Evolutionary conservation across 2,113 vertebrate genomes (phyloP).

Genomic region (Megaceryle maxima): DNA sequence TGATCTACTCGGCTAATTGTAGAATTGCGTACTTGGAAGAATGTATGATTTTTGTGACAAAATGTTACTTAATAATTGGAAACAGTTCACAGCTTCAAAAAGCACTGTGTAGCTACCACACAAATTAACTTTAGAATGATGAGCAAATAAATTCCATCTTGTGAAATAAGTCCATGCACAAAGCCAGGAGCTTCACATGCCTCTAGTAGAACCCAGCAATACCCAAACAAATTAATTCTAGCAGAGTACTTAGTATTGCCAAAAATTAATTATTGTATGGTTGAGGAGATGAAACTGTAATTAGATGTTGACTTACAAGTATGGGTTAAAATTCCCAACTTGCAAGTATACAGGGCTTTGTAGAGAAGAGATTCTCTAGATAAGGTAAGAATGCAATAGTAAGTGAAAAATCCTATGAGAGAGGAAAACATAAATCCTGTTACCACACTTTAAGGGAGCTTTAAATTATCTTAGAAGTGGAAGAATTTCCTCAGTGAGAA

Average conservation of each 20-base stretch:
- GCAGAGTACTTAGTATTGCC: background rate
- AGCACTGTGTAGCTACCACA: background rate
- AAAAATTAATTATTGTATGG: background rate
- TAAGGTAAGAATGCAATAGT: background rate
- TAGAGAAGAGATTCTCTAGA: background rate
- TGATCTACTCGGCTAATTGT: background rate
- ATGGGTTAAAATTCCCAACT: background rate
- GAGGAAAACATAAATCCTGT: background rate
- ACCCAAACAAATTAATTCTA: background rate
- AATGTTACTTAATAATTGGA: background rate
- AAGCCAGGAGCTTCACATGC: background rate
- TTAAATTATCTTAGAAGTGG: background rate
- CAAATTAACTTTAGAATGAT: background rate
- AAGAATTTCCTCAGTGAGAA: background rate
- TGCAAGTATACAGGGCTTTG: background rate
- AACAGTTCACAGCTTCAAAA: background rate
- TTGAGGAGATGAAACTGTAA: background rate
- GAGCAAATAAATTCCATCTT: background rate
- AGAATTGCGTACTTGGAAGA: background rate
- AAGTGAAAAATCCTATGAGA: background rate
- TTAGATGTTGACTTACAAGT: background rate
- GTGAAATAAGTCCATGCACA: background rate
- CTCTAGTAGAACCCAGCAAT: background rate
- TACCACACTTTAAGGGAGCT: background rate
- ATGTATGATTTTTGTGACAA: background rate